A percentile compares a stretch with the other conserved stretches of the same genome.
Evolutionary conservation across 2,888 invertebrate genomes (phyloP).

Genomic region (Patella ulyssiponensis): DNA sequence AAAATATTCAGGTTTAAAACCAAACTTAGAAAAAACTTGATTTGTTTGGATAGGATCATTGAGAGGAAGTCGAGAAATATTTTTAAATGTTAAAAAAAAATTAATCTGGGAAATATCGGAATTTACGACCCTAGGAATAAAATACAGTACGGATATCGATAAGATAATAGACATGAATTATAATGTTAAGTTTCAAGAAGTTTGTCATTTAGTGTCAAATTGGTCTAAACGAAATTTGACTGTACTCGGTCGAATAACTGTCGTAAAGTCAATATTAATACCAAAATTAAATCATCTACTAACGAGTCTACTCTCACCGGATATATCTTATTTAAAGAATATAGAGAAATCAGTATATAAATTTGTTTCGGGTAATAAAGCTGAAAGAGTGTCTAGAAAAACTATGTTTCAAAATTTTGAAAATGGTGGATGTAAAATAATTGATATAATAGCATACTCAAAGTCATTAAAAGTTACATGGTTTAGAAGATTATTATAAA

Average conservation of each 20-base stretch:
- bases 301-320: background rate
- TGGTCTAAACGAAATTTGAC: constrained; percentile 8
- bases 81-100: too few species aligned
- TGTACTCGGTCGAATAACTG: too few species aligned
- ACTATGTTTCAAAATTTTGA: background rate
- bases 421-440: background rate
- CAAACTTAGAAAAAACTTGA: background rate
- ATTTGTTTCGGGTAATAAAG: background rate
- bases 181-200: background rate
- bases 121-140: background rate
- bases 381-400: background rate
- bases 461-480: background rate
- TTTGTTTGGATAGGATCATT: background rate
- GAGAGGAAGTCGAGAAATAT: too few species aligned
- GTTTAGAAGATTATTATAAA: background rate
- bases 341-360: background rate
- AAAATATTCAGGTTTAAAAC: constrained; percentile 8
- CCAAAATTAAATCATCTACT: constrained; percentile 1
- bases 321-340: background rate
- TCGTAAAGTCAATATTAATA: background rate
- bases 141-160: background rate
- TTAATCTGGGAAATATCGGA: too few species aligned
- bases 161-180: background rate
- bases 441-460: background rate
- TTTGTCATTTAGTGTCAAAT: background rate